Base-by-base conservation (phyloP, 23 tunicate genomes). In the Trididemnum nubilum region DNA sequence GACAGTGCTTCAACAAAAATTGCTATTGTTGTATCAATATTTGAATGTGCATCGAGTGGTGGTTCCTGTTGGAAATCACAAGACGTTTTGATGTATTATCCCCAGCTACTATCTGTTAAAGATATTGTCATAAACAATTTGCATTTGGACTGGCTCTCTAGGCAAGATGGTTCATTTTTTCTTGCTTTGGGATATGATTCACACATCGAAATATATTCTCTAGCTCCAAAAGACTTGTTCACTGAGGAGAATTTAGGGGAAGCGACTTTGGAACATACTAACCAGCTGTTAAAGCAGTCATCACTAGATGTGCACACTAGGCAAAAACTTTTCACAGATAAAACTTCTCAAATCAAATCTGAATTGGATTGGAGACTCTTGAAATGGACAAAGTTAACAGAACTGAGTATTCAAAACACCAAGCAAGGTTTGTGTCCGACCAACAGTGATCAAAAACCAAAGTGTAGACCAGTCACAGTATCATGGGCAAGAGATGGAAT, bases 401-500 rank as follows among this genome's bases (percentile, higher is more conserved):
- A 80, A 12, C 67, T 81, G 26, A 72, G 60, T 64, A 63, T 80
- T 19, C 31, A 26, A 22, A 24, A 22, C 36, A 21, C 85, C 2
- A n/a, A n/a, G n/a, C n/a, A n/a, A n/a, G n/a, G n/a, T n/a, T n/a
- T n/a, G n/a, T n/a, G n/a, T n/a, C n/a, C n/a, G n/a, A 66, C 30
- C 2, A 82, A 50, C 44, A 29, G 38, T 35, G 34, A 34, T 52
- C 49, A n/a, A 33, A 51, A 22, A 23, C 19, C 35, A 39, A 49
- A 50, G 19, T 1, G 33, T 30, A 33, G 2, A 33, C 31, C 82
- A 54, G 76, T 83, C 0, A 81, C 76, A 29, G 89, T 93, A 29
- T 93, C 98, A n/a, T 93, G 98, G 98, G 89, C 87, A n/a, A 38
- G 89, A 33, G 98, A 82, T 70, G 98, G 98, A 2, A 50, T 93